Percentiles rank a stretch among this genome's conserved stretches.
phyloP scores from a whole-genome alignment of 2,113 vertebrate species.

The Marcusenius ussheri region DNA sequence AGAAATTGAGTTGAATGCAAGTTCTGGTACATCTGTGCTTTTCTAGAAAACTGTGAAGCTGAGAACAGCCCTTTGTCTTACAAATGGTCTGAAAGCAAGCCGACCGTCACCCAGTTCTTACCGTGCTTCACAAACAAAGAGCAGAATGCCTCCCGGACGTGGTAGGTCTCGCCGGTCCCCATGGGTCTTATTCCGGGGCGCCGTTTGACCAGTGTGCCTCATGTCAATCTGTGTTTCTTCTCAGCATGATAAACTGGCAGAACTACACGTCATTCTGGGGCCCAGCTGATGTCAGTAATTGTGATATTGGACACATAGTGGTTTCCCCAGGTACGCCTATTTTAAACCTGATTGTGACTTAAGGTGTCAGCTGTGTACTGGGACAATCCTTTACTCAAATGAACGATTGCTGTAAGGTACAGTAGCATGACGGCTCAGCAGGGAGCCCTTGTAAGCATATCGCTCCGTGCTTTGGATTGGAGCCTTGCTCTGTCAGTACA shows the following conservation, averaged over 20 bases:
- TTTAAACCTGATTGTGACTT: not conserved
- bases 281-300: slow-evolving; percentile 66
- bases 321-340: slow-evolving; percentile 57
- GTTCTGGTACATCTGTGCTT: not conserved
- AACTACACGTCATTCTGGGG: slow-evolving; percentile 71
- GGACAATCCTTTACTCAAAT: not conserved
- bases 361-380: not conserved
- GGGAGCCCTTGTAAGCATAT: not conserved
- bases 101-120: slow-evolving; percentile 50
- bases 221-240: slow-evolving; percentile 11
- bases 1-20: not conserved
- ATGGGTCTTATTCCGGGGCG: not conserved
- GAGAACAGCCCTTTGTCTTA: slow-evolving; percentile 63
- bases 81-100: slow-evolving; percentile 66
- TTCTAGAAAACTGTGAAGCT: slow-evolving; percentile 62
- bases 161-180: slow-evolving; percentile 55
- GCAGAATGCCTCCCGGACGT: slow-evolving; percentile 67
- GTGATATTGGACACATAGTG: slow-evolving; percentile 51
- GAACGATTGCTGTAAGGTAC: not conserved
- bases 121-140: slow-evolving; percentile 70
- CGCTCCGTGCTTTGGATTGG: not conserved
- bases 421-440: not conserved
- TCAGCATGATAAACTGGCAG: slow-evolving; percentile 54
- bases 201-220: not conserved
- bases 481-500: not conserved